A percentile compares a stretch with the other conserved stretches of the same genome.
Evolutionary conservation across 2,888 invertebrate species (phyloP).

Genomic region (Lasioglossum leucozonium): DNA sequence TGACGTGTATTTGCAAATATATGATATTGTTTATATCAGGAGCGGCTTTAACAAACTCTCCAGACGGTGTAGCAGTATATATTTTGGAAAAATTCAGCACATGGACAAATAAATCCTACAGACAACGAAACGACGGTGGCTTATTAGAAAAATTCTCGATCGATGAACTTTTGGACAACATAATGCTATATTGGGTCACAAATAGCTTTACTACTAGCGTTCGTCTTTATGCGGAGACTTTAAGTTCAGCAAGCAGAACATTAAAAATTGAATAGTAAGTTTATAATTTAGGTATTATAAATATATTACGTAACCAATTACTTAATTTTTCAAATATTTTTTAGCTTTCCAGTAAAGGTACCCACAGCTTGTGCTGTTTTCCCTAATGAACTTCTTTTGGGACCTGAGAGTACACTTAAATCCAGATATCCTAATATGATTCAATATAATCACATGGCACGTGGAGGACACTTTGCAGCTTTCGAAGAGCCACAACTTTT

Average conservation of each 20-base stretch:
- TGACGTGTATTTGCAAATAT: not conserved
- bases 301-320: not conserved
- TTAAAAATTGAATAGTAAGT: slow-evolving; percentile 84
- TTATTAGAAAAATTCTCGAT: slow-evolving; percentile 88
- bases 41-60: slow-evolving; percentile 91
- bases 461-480: slow-evolving; percentile 95
- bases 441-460: slow-evolving; percentile 87
- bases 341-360: slow-evolving; percentile 88
- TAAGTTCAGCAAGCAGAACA: slow-evolving; percentile 80
- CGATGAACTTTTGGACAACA: slow-evolving; percentile 90
- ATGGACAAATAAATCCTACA: slow-evolving; percentile 88
- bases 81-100: slow-evolving; percentile 95
- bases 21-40: slow-evolving; percentile 84
- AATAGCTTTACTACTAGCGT: slow-evolving; percentile 90
- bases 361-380: slow-evolving; percentile 92
- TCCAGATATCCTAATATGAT: slow-evolving; percentile 89
- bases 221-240: slow-evolving; percentile 90
- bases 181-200: slow-evolving; percentile 93
- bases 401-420: slow-evolving; percentile 87
- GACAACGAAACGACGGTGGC: slow-evolving; percentile 87
- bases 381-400: slow-evolving; percentile 88
- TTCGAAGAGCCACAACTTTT: slow-evolving; percentile 91
- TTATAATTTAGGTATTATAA: not conserved
- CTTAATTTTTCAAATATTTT: slow-evolving; percentile 66
- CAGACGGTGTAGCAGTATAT: slow-evolving; percentile 94